Evolutionary conservation across 2,888 invertebrate species (phyloP), one percentile per base, ranked within the genome.

Genomic region (Dasysyrphus tricinctus): DNA sequence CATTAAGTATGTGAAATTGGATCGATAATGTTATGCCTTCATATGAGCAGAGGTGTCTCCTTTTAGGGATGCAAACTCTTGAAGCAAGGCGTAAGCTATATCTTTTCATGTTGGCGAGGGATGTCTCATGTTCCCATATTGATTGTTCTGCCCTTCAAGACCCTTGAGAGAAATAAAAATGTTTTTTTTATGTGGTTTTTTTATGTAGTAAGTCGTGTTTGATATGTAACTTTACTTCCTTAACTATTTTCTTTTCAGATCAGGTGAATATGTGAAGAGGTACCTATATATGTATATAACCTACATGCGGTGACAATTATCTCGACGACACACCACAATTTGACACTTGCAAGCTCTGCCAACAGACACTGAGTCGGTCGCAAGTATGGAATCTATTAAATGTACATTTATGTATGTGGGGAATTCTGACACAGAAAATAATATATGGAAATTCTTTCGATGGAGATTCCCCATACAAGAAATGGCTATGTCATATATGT

Each of bases 251-350:
- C 32, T 1, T 19, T 39, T 19, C 56, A 42, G 69, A 78, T 49
- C 79, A 69, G 70, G n/a, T 74, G 73, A 73, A 57, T 65, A 29
- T 56, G n/a, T 59, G 59, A 77, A 67, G 24, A 37, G 24, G n/a
- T n/a, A n/a, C n/a, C n/a, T n/a, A 24, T 24, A 24, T 24, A 24
- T 24, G 24, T 12, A 32, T 14, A 44, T 32, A 59, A 59, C 34
- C 34, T 47, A 39, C 37, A 59, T 59, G 8, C 39, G 76, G 76
- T 77, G 84, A 85, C 80, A 85, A 85, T 84, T 73, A 85, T 85
- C 80, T 80, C 84, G 69, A 24, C 39, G 24, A 59, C 19, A 59
- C 39, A 59, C 37, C 19, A 69, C 76, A 76, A 85, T 85, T 80
- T 85, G 84, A 76, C 84, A 59, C 59, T 80, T 69, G 37, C 73